Evolutionary conservation across 2,888 invertebrate species (phyloP), one percentile per base, ranked within the genome.

Genomic region (Dasypolia templi): DNA sequence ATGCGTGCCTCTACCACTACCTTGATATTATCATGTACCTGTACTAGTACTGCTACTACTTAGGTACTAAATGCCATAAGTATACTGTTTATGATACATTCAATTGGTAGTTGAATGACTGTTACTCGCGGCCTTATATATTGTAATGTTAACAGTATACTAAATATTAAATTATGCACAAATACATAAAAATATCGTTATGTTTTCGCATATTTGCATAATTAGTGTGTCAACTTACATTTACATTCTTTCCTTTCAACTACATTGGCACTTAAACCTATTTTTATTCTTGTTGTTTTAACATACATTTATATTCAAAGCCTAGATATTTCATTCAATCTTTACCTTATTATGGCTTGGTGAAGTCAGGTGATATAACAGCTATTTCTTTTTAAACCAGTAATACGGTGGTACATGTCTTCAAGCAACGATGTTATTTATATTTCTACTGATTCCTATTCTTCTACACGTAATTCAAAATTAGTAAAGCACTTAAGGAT

Each of bases 231-330:
- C 19, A 70, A 53, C 32, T n/a, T n/a, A n/a, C n/a, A n/a, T n/a
- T n/a, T n/a, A n/a, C n/a, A n/a, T 71, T 72, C 53, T 46, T n/a
- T 51, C 14, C 29, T 74, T 55, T 29, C 19, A 55, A 77, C 11
- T n/a, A 65, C 22, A 65, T 53, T 29, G 44, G 12, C 17, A 32
- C n/a, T 44, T 3, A 44, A 11, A 44, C 2, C 17, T 44, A 53
- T 51, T 44, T 12, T 76, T 64, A n/a, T 62, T 42, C 12, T 1
- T 73, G 19, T n/a, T 42, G n/a, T 77, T 39, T 77, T 39, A 26
- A 32, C 5, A 49, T 32, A 66, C 46, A 74, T 19, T 46, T 44
- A 4, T 42, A 29, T 39, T 55, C 68, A 49, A 67, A 55, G 14
- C 53, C 17, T 12, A n/a, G n/a, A 14, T 32, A 26, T 44, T 55